Percentiles rank a stretch among this genome's conserved stretches.
Evolutionary conservation across 1,140 invertebrate genomes (phyloP).

Genomic region (Oncopodura yosiiana): DNA sequence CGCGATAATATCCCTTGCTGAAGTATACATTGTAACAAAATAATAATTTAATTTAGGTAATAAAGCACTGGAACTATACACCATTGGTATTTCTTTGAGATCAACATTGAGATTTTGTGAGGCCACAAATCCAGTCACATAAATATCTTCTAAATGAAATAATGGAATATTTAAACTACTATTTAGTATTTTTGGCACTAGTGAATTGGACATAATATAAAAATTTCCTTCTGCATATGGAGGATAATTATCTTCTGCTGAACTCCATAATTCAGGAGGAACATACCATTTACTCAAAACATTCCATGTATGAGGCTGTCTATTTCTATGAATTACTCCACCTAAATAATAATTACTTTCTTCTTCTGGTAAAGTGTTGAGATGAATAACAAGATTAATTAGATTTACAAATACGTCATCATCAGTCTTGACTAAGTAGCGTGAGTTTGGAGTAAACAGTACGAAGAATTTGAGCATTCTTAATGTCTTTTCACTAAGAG

Average conservation of each 20-base stretch:
- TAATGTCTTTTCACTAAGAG: neutral
- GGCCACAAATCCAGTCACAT: conserved; percentile 18
- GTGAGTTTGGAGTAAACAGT: conserved; percentile 3
- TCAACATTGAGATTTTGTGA: conserved; percentile 5
- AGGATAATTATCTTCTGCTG: conserved; percentile 13
- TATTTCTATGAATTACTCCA: conserved; percentile 10
- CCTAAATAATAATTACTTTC: conserved; percentile 3
- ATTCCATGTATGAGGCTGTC: conserved; percentile 20
- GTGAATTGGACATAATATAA: conserved; percentile 14
- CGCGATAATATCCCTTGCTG: conserved; percentile 10
- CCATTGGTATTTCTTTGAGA: conserved; percentile 8
- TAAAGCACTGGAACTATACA: conserved; percentile 12
- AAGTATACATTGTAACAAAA: neutral
- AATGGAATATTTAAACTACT: conserved; percentile 12
- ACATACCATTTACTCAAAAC: conserved; percentile 29
- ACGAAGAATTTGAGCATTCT: neutral
- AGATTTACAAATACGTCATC: conserved; percentile 24
- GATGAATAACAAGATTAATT: conserved; percentile 5
- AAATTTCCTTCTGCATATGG: conserved; percentile 22
- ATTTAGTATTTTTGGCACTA: conserved; percentile 6
- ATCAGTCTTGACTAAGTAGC: conserved; percentile 11
- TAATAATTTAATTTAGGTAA: conserved; percentile 16
- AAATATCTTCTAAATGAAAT: conserved; percentile 29
- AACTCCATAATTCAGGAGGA: conserved; percentile 20
- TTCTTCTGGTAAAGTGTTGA: neutral